Percentiles rank a stretch among this genome's conserved stretches.
phyloP scores from a whole-genome alignment of 2,113 vertebrate species.

The western clawed frog (Xenopus tropicalis) region DNA sequence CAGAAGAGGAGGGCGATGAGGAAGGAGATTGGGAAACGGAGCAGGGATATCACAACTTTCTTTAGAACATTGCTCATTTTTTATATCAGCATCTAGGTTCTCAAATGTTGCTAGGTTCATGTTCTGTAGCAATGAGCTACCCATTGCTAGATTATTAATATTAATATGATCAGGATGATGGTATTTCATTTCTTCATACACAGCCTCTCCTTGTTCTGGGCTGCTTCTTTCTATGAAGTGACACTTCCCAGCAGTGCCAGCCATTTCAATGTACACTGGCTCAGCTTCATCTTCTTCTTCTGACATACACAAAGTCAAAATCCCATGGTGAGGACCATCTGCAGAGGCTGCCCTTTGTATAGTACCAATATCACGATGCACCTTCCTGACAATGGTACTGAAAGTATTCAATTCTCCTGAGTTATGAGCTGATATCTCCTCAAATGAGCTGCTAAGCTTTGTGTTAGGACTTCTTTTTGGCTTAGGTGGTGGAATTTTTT shows the following conservation, averaged over 20 bases:
- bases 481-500: constrained; percentile 94
- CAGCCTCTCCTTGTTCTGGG: constrained; percentile 79
- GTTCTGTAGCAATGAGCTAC: constrained; percentile 56
- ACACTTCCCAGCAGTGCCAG: constrained; percentile 69
- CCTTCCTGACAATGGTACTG: constrained; percentile 55
- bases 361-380: constrained; percentile 56
- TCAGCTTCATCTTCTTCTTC: constrained; percentile 75
- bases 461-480: constrained; percentile 93
- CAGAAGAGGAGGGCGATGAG: constrained; percentile 86
- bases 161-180: constrained; percentile 69
- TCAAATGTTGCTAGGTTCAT: constrained; percentile 50
- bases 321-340: constrained; percentile 61
- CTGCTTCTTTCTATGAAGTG: constrained; percentile 60
- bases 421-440: constrained; percentile 81
- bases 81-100: constrained; percentile 45
- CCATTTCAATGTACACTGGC: constrained; percentile 92
- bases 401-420: constrained; percentile 70
- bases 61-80: constrained; percentile 54
- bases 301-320: constrained; percentile 63
- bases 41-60: constrained; percentile 85
- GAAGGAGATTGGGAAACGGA: constrained; percentile 91
- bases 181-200: constrained; percentile 97
- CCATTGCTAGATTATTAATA: constrained; percentile 48
- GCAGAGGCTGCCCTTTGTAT: constrained; percentile 65
- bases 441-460: constrained; percentile 88